These are phyloP conservation scores for Lethocerus indicus DNA, from an alignment of 1,140 invertebrate genomes.

Conservation along the genomic window DNA sequence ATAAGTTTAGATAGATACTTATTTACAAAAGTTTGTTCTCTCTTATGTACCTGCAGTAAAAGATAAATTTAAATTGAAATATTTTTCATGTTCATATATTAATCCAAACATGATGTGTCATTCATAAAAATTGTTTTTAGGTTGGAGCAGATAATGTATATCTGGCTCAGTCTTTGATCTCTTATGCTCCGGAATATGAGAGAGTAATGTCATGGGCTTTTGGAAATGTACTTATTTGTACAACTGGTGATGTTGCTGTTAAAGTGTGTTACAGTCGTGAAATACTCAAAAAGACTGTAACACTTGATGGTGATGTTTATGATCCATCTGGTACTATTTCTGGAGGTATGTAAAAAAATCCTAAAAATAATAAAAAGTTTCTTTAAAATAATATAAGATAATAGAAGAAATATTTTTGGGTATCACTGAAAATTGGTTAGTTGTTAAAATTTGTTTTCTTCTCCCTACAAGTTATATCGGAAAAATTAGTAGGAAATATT, in stretches of 20 bases:
- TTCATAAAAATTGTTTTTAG: constrained; percentile 23
- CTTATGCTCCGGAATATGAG: constrained; percentile 48
- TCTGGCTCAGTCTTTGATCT: constrained; percentile 64
- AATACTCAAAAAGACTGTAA: constrained; percentile 66
- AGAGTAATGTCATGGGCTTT: constrained; percentile 81
- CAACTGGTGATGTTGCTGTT: constrained; percentile 61
- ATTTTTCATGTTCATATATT: no score
- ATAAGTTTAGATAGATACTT: no score
- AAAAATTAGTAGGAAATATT: no score
- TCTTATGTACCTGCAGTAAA: no score
- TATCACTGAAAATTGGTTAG: no score
- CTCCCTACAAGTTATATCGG: no score
- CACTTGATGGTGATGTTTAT: constrained; percentile 80
- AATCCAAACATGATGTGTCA: no score
- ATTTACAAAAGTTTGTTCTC: no score
- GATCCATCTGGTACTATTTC: constrained; percentile 79
- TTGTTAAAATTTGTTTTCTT: no score
- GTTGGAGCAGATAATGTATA: constrained; percentile 66
- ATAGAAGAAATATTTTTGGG: no score
- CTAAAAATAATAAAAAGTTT: constrained; percentile 9
- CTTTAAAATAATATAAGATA: constrained; percentile 3
- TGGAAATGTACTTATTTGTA: constrained; percentile 70
- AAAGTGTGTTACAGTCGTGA: constrained; percentile 57
- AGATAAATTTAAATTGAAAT: no score
- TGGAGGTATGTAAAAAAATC: constrained; percentile 30